Evolutionary conservation across 2,888 invertebrate species (phyloP), one percentile per base, ranked within the genome.

Genomic region (Erynnis tages): DNA sequence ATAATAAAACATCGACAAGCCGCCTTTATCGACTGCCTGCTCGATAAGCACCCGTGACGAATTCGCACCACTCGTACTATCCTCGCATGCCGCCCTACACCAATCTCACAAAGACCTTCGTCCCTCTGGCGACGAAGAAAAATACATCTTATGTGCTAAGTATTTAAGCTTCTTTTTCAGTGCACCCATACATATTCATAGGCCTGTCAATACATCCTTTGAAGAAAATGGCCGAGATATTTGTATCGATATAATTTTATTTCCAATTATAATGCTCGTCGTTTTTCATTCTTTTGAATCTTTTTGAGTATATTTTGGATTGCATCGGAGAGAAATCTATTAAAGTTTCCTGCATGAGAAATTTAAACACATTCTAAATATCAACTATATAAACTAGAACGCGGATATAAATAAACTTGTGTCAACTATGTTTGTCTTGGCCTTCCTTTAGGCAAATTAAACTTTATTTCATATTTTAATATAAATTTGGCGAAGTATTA

Each of bases 11-110:
- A 82, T 85, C 80, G 79, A 77, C 81, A 79, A 64, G 76, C 79
- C 76, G 81, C 78, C 76, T 86, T 84, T 86, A 88, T 86, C 86
- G 82, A 73, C 71, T 79, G 83, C 79, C 74, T 79, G 67, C 73
- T 76, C 84, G 88, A 88, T 88, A 89, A 88, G 80, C 82, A 84
- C 79, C 86, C 87, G 86, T 86, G 87, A 88, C 88, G 86, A 87
- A 88, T 88, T 86, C 72, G 80, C 86, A 82, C 78, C 84, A 82
- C 78, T 80, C 77, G 61, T 57, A 70, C 70, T 73, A 70, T 67
- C 65, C 69, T 62, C 61, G 70, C 62, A 66, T 66, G 66, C 61
- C 62, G 54, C 58, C 56, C 52, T 54, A 58, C 54, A 59, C 54
- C 58, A 55, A 57, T 65, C 58, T 66, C 5, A 7, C 19, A 29